Percentiles rank a stretch among this genome's conserved stretches.
Evolutionary conservation across 2,888 invertebrate genomes (phyloP).

Genomic region (Dendrolimus houi): DNA sequence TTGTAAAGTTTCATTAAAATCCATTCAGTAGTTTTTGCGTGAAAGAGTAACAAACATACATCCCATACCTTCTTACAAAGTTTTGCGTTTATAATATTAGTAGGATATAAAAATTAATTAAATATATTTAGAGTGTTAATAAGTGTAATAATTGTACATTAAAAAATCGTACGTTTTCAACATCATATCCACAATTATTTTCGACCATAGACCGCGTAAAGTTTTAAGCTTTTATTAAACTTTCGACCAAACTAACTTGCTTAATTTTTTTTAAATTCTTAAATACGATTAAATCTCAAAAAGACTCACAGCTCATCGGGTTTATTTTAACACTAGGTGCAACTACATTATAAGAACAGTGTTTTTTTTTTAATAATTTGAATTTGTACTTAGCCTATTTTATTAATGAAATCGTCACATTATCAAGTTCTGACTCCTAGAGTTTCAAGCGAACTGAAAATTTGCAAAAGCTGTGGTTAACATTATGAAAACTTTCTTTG

Average conservation of each 20-base stretch:
- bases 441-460: constrained; percentile 23
- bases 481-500: constrained; percentile 9
- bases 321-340: constrained; percentile 75
- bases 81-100: too few species aligned
- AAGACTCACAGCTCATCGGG: constrained; percentile 74
- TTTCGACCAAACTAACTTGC: constrained; percentile 42
- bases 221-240: constrained; percentile 22
- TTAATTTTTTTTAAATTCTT: constrained; percentile 49
- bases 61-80: too few species aligned
- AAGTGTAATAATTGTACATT: too few species aligned
- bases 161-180: too few species aligned
- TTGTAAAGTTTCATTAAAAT: too few species aligned
- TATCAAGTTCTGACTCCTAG: constrained; percentile 15
- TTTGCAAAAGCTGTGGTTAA: constrained; percentile 5
- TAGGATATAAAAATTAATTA: too few species aligned
- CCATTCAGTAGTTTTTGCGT: too few species aligned
- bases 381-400: constrained; percentile 74
- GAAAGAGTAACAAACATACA: too few species aligned
- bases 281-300: constrained; percentile 76
- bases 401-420: constrained; percentile 49
- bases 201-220: too few species aligned
- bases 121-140: too few species aligned
- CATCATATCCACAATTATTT: too few species aligned
- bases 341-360: constrained; percentile 76
- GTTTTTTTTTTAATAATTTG: constrained; percentile 64